phyloP scores from a whole-genome alignment of 2,797 vertebrate genomes.

The Heterohyrax brucei region DNA sequence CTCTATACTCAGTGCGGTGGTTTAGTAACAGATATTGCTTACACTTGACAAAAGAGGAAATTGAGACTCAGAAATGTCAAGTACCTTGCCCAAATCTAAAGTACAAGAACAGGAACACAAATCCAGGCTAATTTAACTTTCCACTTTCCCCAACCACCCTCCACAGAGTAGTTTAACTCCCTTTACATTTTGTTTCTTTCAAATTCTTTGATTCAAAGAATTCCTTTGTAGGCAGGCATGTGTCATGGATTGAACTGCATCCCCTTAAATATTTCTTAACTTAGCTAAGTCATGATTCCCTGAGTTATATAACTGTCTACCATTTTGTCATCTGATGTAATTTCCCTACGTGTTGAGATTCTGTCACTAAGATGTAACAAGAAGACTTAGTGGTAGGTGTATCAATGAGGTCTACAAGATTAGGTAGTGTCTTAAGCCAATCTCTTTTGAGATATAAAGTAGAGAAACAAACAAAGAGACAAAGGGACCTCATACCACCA shows the following conservation, averaged over 20 bases:
- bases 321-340: too few relatives aligned
- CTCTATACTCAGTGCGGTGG: background rate
- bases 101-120: background rate
- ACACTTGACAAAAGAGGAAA: background rate
- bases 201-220: background rate
- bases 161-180: background rate
- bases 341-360: too few relatives aligned
- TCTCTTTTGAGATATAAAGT: too few relatives aligned
- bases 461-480: too few relatives aligned
- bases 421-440: too few relatives aligned
- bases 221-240: background rate
- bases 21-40: background rate
- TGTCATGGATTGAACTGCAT: background rate
- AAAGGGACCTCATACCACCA: too few relatives aligned
- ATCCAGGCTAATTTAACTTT: background rate
- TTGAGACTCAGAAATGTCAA: background rate
- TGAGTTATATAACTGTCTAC: too few relatives aligned
- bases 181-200: background rate
- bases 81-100: background rate
- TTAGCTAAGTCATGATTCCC: too few relatives aligned
- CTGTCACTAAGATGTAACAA: too few relatives aligned
- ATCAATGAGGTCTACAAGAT: too few relatives aligned
- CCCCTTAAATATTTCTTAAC: background rate
- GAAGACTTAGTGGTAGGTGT: too few relatives aligned
- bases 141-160: background rate